Base-by-base conservation (phyloP, 1,140 invertebrate species). In the Camponotus vicinus region DNA sequence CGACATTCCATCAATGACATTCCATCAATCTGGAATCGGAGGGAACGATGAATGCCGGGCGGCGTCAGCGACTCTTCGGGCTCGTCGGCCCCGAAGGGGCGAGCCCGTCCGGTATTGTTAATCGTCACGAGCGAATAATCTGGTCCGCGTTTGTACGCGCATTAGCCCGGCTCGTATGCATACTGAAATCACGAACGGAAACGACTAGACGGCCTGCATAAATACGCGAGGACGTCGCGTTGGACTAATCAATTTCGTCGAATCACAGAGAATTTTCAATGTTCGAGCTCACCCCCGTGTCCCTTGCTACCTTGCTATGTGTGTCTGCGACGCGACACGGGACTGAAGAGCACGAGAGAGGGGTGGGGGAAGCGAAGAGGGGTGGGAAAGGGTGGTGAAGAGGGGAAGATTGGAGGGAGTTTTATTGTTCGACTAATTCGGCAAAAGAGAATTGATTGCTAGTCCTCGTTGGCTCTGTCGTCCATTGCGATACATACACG, bases 211-310 rank as follows among this genome's bases (percentile, higher is more conserved):
- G 87, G 88, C 83, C 91, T 91, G 93, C 91, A 93, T 94, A 94
- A 94, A 94, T 94, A 93, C 91, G 89, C 90, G 85, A 59, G 37
- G 70, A 77, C 64, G 71, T 80, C 67, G 45, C 75, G 37, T 71
- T 84, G 77, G 76, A 86, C 92, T 93, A 93, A 95, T 94, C 92
- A 93, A 94, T 93, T 91, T 90, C 86, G 57, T 87, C 89, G 87
- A 93, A 93, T 93, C 93, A 93, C 91, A 93, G 92, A 85, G 92
- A 94, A 94, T 93, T 94, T 94, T 94, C 93, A 92, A 93, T 94
- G 89, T 86, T 77, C 45, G 52, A 13, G 3, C 0, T 7, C 21
- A 40, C 6, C 59, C 87, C 82, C 86, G 40, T 32, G 27, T 76
- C 32, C 73, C 55, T 69, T 40, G 52, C 32, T 71, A 71, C 37